Conservation (phyloP, 2,888 invertebrate species). For the Leptinotarsa juncta region DNA sequence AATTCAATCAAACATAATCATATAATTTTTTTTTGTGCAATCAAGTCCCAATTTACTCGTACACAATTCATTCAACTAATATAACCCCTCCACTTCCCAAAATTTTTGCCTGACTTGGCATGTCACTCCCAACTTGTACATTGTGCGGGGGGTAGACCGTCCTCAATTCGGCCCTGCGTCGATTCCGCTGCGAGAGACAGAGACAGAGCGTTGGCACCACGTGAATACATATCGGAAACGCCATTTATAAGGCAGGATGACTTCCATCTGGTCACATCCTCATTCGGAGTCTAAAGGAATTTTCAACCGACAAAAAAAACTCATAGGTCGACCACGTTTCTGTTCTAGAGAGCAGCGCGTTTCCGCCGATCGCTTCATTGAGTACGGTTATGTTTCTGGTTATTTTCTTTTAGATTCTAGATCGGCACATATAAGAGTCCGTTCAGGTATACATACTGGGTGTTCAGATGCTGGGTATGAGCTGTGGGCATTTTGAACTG, state of each 20-base stretch:
- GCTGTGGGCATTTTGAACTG: too few species aligned
- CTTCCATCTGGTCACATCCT: conserved; percentile 65
- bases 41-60: too few species aligned
- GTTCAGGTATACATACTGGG: not conserved
- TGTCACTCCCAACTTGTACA: not conserved
- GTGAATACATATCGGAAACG: conserved; percentile 63
- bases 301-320: conserved; percentile 59
- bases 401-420: conserved; percentile 26
- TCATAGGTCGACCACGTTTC: conserved; percentile 39
- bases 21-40: too few species aligned
- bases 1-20: too few species aligned
- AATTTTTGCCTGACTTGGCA: too few species aligned
- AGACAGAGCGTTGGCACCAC: conserved; percentile 43
- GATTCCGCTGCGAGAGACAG: conserved; percentile 19
- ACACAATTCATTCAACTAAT: not conserved
- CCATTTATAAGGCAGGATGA: conserved; percentile 69
- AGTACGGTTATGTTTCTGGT: conserved; percentile 37
- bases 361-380: conserved; percentile 38
- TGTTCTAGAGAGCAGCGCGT: conserved; percentile 37
- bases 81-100: not conserved
- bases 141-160: not conserved
- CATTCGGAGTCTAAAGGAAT: conserved; percentile 58
- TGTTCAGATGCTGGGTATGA: too few species aligned
- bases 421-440: not conserved
- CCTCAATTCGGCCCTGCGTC: conserved; percentile 6